Percentiles rank a stretch among this genome's conserved stretches.
These are phyloP conservation scores for Pelusios castaneus DNA, from an alignment of 2,113 vertebrate species.

Conservation along the genomic window DNA sequence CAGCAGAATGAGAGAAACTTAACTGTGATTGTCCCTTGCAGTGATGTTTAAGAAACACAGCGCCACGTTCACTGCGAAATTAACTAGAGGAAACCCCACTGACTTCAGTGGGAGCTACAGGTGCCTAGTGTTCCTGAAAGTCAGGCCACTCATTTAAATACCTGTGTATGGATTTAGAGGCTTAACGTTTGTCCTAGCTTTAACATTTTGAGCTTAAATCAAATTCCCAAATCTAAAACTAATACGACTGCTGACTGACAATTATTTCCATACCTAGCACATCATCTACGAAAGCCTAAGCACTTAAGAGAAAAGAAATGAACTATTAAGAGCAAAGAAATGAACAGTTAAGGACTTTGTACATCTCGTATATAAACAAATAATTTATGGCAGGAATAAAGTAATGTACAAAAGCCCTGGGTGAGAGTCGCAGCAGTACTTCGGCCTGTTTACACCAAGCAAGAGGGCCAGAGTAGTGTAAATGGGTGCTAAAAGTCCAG, in stretches of 20 bases:
- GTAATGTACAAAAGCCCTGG: not conserved
- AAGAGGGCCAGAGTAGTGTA: not conserved
- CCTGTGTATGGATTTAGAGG: not conserved
- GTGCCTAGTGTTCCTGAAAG: not conserved
- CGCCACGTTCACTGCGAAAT: conserved; percentile 26
- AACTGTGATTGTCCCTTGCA: conserved; percentile 53
- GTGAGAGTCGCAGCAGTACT: not conserved
- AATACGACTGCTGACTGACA: not conserved
- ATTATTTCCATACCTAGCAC: not conserved
- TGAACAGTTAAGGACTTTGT: not conserved
- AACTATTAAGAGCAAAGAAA: not conserved
- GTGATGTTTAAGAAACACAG: conserved; percentile 43
- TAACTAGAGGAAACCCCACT: conserved; percentile 20
- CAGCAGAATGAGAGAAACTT: not conserved
- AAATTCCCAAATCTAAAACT: not conserved
- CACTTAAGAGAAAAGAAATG: not conserved
- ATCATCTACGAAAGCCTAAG: not conserved
- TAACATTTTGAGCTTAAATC: not conserved
- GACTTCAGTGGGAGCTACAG: not conserved
- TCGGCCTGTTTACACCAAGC: not conserved
- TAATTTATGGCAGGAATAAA: not conserved
- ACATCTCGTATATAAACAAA: not conserved
- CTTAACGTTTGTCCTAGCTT: not conserved
- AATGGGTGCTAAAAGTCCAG: not conserved
- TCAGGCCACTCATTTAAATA: not conserved